Evolutionary conservation across 2,797 vertebrate species (phyloP).

Genomic region (Gallinago stenura): DNA sequence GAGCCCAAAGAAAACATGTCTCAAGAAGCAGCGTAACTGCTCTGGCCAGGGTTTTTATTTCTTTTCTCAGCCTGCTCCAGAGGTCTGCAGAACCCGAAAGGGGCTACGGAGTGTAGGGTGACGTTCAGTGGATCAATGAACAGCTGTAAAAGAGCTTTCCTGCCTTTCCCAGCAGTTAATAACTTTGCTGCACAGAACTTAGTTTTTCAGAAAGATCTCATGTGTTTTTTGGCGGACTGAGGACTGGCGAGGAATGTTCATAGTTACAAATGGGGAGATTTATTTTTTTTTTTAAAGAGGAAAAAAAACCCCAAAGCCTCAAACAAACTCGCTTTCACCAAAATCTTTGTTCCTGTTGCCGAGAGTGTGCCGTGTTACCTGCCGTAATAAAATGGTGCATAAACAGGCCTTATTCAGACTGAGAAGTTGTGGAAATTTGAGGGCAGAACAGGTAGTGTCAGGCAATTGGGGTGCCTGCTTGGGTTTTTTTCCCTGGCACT

Average conservation of each 20-base stretch:
- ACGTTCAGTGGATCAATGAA: neutral
- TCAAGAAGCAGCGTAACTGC: neutral
- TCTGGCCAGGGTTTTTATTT: constrained; percentile 22
- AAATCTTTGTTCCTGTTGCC: neutral
- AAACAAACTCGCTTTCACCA: constrained; percentile 6
- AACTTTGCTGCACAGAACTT: neutral
- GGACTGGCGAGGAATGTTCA: neutral
- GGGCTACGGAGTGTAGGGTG: constrained; percentile 11
- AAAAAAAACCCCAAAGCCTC: neutral
- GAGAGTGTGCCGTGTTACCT: neutral
- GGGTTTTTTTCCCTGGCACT: neutral
- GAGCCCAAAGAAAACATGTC: constrained; percentile 55
- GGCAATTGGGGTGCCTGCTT: neutral
- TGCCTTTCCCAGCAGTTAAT: constrained; percentile 54
- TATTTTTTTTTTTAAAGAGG: neutral
- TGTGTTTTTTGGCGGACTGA: constrained; percentile 60
- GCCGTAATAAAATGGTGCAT: neutral
- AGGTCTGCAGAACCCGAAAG: constrained; percentile 4
- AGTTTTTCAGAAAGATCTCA: constrained; percentile 11
- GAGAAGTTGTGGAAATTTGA: neutral
- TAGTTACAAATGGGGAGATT: neutral
- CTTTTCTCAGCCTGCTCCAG: constrained; percentile 12
- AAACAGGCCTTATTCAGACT: constrained; percentile 1
- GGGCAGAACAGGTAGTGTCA: neutral
- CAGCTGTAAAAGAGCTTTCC: constrained; percentile 51